A percentile compares a stretch with the other conserved stretches of the same genome.
Conservation (phyloP, 2,888 invertebrate species). For the Thereva nobilitata region DNA sequence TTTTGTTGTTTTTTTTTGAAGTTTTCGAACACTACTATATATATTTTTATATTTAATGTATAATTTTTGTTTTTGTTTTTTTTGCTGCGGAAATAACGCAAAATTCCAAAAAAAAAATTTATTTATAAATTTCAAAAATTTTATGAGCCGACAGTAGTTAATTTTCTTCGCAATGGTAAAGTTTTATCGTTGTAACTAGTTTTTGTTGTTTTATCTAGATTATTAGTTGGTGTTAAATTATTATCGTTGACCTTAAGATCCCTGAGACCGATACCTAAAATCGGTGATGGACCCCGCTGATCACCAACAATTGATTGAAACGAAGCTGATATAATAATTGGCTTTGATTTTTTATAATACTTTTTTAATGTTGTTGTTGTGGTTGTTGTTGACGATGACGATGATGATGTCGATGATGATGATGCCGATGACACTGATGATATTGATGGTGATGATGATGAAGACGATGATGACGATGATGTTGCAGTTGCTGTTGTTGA, state of each 20-base stretch:
- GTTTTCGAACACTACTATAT: too few relatives aligned
- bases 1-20: not conserved
- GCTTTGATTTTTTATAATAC: conserved; percentile 28
- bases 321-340: conserved; percentile 15
- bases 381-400: too few relatives aligned
- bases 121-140: not conserved
- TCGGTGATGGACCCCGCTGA: not conserved
- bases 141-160: conserved; percentile 4
- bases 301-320: conserved; percentile 2
- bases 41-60: too few relatives aligned
- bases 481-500: not conserved
- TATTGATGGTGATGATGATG: too few relatives aligned
- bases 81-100: too few relatives aligned
- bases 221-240: conserved; percentile 10
- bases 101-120: too few relatives aligned
- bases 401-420: too few relatives aligned
- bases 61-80: too few relatives aligned
- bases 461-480: too few relatives aligned
- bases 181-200: conserved; percentile 20
- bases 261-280: not conserved
- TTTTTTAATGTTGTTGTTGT: not conserved
- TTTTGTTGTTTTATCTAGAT: conserved; percentile 8
- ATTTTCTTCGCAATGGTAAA: conserved; percentile 16
- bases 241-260: not conserved
- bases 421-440: too few relatives aligned